These are phyloP conservation scores for Cheiracanthium punctorium DNA, from an alignment of 2,888 invertebrate species.

Conservation along the genomic window DNA sequence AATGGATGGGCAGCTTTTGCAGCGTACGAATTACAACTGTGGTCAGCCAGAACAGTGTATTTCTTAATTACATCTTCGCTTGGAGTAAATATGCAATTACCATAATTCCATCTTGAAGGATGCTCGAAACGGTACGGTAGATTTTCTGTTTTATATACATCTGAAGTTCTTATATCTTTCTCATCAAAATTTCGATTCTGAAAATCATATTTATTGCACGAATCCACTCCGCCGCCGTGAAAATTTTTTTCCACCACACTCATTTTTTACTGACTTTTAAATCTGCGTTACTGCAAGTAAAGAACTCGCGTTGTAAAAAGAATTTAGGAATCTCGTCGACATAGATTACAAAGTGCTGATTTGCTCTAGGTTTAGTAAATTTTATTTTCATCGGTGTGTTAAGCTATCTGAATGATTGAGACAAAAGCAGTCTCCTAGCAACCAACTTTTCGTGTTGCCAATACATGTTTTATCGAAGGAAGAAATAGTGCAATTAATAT, in stretches of 20 bases:
- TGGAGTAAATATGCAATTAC: conserved; percentile 44
- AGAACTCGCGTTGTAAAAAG: neutral
- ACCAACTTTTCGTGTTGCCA: neutral
- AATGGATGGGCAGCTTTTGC: conserved; percentile 19
- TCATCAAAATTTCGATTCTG: neutral
- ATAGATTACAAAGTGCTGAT: neutral
- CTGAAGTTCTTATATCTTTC: conserved; percentile 10
- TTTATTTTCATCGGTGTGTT: neutral
- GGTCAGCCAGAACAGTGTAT: neutral
- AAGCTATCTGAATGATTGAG: neutral
- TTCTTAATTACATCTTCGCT: conserved; percentile 24
- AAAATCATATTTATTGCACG: neutral
- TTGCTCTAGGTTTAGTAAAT: neutral
- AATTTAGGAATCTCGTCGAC: neutral
- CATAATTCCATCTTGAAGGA: conserved; percentile 43
- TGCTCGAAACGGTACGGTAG: conserved; percentile 45
- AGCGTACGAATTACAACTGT: neutral
- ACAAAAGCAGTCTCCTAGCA: neutral
- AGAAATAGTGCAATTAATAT: no score
- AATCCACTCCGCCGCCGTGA: neutral
- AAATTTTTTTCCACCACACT: neutral
- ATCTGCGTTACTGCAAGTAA: neutral
- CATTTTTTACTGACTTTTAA: neutral
- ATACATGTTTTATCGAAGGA: no score
- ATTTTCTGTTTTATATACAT: conserved; percentile 42